These are phyloP conservation scores for Heliocidaris tuberculata DNA, from an alignment of 35 echinoderm and acorn worm genomes.

Conservation along the genomic window DNA sequence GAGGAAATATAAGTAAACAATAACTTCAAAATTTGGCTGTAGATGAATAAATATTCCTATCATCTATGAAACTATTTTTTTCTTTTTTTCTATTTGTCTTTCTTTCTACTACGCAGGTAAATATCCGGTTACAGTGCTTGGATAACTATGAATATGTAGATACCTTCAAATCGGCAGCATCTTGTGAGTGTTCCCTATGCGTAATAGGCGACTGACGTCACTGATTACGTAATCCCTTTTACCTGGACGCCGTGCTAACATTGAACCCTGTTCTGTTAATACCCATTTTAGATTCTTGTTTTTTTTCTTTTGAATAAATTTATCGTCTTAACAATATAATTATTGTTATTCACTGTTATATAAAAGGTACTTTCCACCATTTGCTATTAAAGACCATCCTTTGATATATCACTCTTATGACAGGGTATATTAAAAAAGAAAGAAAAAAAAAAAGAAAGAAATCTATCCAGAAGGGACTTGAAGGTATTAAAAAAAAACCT, in stretches of 20 bases:
- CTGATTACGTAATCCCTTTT: not conserved
- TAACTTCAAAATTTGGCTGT: no score
- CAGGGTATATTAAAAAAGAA: not conserved
- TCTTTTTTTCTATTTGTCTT: not conserved
- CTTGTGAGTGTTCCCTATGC: constrained; percentile 86
- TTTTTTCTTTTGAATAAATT: not conserved
- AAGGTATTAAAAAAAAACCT: no score
- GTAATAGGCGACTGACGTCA: constrained; percentile 51
- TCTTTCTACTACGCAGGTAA: constrained; percentile 64
- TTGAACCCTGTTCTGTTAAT: not conserved
- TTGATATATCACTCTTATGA: not conserved
- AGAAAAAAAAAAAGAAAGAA: not conserved
- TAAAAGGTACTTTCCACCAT: not conserved
- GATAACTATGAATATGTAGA: constrained; percentile 76
- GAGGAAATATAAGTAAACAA: no score
- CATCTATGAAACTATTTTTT: no score
- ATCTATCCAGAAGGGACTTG: no score
- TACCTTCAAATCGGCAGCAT: constrained; percentile 75
- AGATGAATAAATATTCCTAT: no score
- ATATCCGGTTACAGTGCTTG: constrained; percentile 78
- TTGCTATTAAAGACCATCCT: not conserved
- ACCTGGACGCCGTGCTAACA: not conserved
- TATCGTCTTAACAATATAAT: not conserved
- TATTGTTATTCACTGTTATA: not conserved
- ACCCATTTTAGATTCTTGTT: not conserved